Evolutionary conservation across 2,113 vertebrate species (phyloP).

Genomic region (Xyrauchen texanus): DNA sequence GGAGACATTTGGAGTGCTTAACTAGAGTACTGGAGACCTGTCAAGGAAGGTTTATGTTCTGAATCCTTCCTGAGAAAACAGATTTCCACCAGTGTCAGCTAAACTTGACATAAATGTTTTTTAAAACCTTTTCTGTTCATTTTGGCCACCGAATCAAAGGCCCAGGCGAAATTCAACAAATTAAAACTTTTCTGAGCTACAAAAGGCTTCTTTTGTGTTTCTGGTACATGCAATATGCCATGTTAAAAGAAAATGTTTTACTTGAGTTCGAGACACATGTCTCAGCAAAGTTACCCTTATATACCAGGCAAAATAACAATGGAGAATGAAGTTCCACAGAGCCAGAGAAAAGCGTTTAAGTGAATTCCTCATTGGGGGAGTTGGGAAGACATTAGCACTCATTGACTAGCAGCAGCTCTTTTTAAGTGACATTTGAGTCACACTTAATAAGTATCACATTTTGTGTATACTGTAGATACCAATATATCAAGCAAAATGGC

Average conservation of each 20-base stretch:
- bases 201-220: conserved; percentile 22
- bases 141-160: conserved; percentile 18
- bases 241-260: conserved; percentile 25
- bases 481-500: no score
- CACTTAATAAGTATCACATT: no score
- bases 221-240: conserved; percentile 2
- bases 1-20: conserved; percentile 13
- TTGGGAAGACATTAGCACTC: conserved; percentile 2
- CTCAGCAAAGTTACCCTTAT: not conserved
- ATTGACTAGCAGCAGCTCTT: not conserved
- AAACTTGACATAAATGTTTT: conserved; percentile 13
- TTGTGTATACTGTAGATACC: no score
- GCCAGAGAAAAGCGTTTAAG: not conserved
- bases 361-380: conserved; percentile 1
- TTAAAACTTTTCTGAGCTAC: not conserved
- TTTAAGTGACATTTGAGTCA: no score
- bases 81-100: conserved; percentile 25
- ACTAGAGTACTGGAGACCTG: conserved; percentile 14
- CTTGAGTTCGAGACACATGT: not conserved
- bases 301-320: not conserved
- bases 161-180: not conserved
- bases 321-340: not conserved
- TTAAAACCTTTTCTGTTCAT: conserved; percentile 5
- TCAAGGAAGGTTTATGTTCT: conserved; percentile 26
- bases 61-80: conserved; percentile 23